Conservation (phyloP, 2,797 vertebrate genomes). For the Acanthis flammea region DNA sequence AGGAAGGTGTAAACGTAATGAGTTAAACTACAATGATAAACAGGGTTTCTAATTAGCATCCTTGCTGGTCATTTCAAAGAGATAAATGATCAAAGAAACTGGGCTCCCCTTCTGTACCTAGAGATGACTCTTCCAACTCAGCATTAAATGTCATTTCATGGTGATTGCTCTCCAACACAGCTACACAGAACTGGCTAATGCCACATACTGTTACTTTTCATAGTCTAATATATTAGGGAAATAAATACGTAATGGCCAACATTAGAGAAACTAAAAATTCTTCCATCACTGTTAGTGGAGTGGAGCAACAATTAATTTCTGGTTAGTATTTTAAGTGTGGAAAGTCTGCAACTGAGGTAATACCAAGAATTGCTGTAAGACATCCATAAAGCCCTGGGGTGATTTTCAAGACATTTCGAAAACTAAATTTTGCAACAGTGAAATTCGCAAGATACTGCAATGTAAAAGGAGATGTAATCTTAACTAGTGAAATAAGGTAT, state of each 20-base stretch:
- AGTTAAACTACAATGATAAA: background rate
- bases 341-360: background rate
- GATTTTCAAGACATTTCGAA: background rate
- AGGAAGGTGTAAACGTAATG: background rate
- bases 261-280: background rate
- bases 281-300: background rate
- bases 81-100: constrained; percentile 15
- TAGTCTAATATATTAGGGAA: background rate
- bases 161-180: background rate
- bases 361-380: background rate
- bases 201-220: background rate
- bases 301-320: background rate
- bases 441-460: background rate
- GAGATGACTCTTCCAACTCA: background rate
- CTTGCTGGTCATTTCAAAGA: background rate
- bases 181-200: background rate
- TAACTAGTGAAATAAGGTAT: background rate
- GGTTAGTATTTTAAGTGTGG: background rate
- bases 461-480: background rate
- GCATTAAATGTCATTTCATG: constrained; percentile 9
- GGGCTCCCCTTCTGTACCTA: background rate
- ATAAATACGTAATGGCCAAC: background rate
- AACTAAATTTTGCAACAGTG: background rate
- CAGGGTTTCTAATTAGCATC: background rate
- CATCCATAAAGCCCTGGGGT: background rate